phyloP scores from a whole-genome alignment of 53 echinoderm and acorn worm genomes.

The Crossaster papposus region DNA sequence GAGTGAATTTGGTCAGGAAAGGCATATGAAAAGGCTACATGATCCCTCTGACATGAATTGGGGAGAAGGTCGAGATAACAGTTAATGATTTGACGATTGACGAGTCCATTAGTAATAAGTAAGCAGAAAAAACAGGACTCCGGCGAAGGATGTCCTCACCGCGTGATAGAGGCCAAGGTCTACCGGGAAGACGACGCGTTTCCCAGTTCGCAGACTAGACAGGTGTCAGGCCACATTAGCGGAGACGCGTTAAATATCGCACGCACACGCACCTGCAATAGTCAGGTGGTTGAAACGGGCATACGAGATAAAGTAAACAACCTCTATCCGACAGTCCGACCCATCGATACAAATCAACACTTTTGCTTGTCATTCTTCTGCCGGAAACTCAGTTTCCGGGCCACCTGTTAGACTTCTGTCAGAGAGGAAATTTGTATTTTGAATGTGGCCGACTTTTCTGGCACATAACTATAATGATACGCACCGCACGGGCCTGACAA shows the following conservation, averaged over 20 bases:
- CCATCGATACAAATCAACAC: neutral
- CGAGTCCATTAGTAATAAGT: neutral
- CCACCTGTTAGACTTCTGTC: slow-evolving; percentile 15
- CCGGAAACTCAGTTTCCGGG: neutral
- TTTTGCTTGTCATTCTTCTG: too few species aligned
- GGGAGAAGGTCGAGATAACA: neutral
- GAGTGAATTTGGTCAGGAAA: neutral
- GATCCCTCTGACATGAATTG: neutral
- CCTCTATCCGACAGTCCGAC: neutral
- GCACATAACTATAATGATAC: slow-evolving; percentile 10
- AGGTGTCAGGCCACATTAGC: slow-evolving; percentile 28
- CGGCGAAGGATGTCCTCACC: neutral
- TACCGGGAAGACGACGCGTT: neutral
- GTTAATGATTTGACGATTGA: neutral
- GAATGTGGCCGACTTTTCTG: slow-evolving; percentile 17
- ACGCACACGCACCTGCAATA: neutral
- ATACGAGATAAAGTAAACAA: slow-evolving; percentile 20
- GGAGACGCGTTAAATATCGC: slow-evolving; percentile 40
- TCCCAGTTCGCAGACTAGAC: neutral
- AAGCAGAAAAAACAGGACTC: neutral
- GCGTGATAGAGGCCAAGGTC: neutral
- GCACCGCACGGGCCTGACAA: neutral
- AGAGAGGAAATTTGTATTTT: neutral
- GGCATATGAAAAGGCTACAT: too few species aligned
- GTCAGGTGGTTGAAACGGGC: neutral